Percentiles rank a stretch among this genome's conserved stretches.
Conservation (phyloP, 1,140 invertebrate genomes). For the Diploscapter pachys region DNA sequence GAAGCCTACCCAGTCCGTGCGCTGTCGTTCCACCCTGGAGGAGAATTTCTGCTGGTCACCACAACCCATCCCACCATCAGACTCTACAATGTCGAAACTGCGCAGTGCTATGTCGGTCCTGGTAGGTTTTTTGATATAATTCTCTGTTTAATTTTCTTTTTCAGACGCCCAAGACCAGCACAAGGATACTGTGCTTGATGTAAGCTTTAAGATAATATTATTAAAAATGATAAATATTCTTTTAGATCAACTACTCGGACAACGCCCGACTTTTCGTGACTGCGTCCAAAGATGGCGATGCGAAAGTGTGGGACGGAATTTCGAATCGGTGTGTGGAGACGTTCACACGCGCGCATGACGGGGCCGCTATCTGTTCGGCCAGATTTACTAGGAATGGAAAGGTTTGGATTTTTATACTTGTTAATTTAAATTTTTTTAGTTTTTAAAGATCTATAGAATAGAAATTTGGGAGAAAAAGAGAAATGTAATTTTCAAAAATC, state of each 20-base stretch:
- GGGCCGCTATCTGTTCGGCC: slow-evolving; percentile 87
- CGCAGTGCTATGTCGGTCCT: slow-evolving; percentile 80
- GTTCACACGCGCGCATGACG: slow-evolving; percentile 86
- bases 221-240: neutral
- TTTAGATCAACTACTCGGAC: slow-evolving; percentile 65
- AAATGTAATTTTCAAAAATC: too few relatives aligned
- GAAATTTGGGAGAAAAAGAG: too few relatives aligned
- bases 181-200: slow-evolving; percentile 76
- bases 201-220: slow-evolving; percentile 56
- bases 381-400: slow-evolving; percentile 93
- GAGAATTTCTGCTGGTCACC: slow-evolving; percentile 87
- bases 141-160: too few relatives aligned
- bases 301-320: slow-evolving; percentile 70
- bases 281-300: slow-evolving; percentile 83
- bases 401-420: slow-evolving; percentile 62
- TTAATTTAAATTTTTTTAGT: too few relatives aligned
- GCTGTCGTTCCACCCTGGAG: slow-evolving; percentile 88
- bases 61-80: slow-evolving; percentile 84
- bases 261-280: slow-evolving; percentile 73
- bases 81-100: slow-evolving; percentile 89
- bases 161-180: slow-evolving; percentile 83
- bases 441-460: too few relatives aligned
- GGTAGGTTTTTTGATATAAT: too few relatives aligned
- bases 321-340: slow-evolving; percentile 86
- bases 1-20: slow-evolving; percentile 84